Conservation (phyloP, 2,797 vertebrate genomes). For the Schizopygopsis malacanthus region DNA sequence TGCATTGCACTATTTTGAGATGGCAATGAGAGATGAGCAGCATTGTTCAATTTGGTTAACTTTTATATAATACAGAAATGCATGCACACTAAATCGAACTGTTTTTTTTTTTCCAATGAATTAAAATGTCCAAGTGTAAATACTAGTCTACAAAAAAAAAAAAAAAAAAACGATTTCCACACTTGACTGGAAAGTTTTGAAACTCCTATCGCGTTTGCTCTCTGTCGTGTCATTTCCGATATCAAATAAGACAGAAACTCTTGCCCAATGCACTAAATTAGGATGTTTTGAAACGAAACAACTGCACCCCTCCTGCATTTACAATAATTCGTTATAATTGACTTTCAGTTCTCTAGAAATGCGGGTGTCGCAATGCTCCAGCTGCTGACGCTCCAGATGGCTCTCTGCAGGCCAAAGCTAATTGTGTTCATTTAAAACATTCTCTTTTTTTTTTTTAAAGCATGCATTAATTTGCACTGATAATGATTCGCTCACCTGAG, state of each 20-base stretch:
- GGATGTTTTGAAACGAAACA: conserved; percentile 35
- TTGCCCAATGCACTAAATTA: conserved; percentile 22
- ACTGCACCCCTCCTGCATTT: conserved; percentile 50
- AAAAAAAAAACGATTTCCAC: neutral
- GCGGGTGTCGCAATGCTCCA: conserved; percentile 71
- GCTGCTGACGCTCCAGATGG: neutral
- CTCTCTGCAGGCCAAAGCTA: neutral
- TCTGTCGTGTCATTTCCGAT: neutral
- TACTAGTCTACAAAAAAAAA: neutral
- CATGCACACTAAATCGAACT: neutral
- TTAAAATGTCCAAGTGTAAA: neutral
- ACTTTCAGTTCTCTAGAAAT: conserved; percentile 80
- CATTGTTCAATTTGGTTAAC: neutral
- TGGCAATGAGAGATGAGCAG: neutral
- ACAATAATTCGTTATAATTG: conserved; percentile 63
- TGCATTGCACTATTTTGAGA: neutral
- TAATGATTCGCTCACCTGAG: conserved; percentile 83
- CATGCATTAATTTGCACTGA: neutral
- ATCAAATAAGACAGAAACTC: conserved; percentile 10
- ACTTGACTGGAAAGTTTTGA: conserved; percentile 11
- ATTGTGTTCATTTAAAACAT: neutral
- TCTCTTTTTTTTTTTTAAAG: neutral
- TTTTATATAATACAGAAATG: neutral
- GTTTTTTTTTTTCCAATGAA: neutral
- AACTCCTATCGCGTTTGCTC: neutral